Conservation (phyloP, 2,888 invertebrate species). For the Platynereis dumerilii region DNA sequence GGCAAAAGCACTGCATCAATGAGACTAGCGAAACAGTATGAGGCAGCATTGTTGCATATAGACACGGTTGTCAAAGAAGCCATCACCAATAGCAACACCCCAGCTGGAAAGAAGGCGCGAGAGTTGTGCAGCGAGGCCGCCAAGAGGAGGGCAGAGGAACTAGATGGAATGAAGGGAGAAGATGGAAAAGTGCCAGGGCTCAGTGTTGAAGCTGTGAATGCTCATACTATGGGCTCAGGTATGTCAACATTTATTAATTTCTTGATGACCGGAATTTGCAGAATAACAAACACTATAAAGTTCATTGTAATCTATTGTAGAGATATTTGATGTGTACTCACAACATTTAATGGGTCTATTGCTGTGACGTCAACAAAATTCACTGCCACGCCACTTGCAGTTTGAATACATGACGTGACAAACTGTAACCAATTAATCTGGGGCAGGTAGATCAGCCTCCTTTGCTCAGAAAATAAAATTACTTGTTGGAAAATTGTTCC, state of each 20-base stretch:
- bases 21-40: constrained; percentile 58
- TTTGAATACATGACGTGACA: too few species aligned
- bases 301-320: too few species aligned
- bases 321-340: too few species aligned
- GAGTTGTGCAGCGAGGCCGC: constrained; percentile 62
- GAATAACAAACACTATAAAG: too few species aligned
- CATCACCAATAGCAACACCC: constrained; percentile 58
- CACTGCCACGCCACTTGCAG: too few species aligned
- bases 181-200: constrained; percentile 51
- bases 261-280: too few species aligned
- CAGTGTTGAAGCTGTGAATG: constrained; percentile 61
- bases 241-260: constrained; percentile 1
- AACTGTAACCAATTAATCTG: too few species aligned
- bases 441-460: too few species aligned
- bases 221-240: constrained; percentile 54
- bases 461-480: too few species aligned
- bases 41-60: constrained; percentile 59
- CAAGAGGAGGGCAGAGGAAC: constrained; percentile 47
- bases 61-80: constrained; percentile 62
- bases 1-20: constrained; percentile 59
- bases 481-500: too few species aligned
- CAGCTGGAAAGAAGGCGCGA: constrained; percentile 55
- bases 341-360: too few species aligned
- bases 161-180: constrained; percentile 46
- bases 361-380: too few species aligned